A percentile compares a stretch with the other conserved stretches of the same genome.
Evolutionary conservation across 2,113 vertebrate genomes (phyloP).

Genomic region (Limanda limanda): DNA sequence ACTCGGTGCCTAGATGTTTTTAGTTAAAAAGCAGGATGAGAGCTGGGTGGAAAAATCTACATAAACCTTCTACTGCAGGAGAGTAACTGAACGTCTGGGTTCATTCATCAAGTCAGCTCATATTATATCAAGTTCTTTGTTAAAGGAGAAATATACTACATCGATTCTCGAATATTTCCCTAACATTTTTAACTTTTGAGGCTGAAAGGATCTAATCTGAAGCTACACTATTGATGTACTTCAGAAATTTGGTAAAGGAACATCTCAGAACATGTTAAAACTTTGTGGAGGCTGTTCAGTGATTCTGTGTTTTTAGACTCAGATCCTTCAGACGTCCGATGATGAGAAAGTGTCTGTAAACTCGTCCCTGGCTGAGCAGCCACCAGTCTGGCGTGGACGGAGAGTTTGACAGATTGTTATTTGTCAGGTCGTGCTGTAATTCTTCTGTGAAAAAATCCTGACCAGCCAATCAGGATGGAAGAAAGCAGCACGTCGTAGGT

Average conservation of each 20-base stretch:
- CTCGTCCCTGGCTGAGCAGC: slow-evolving; percentile 52
- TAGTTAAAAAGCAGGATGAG: slow-evolving; percentile 29
- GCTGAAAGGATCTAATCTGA: not conserved
- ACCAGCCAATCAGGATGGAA: slow-evolving; percentile 81
- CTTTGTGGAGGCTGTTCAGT: slow-evolving; percentile 9
- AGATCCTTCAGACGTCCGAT: not conserved
- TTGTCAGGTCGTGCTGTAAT: slow-evolving; percentile 30
- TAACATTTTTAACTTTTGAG: not conserved
- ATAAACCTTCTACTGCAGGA: slow-evolving; percentile 9
- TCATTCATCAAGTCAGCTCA: not conserved
- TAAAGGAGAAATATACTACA: not conserved
- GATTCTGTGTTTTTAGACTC: slow-evolving; percentile 1
- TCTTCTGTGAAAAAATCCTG: slow-evolving; percentile 75
- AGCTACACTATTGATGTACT: not conserved
- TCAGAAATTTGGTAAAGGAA: not conserved
- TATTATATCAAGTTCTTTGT: not conserved
- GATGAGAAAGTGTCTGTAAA: not conserved
- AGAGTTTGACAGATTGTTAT: not conserved
- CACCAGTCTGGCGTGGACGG: slow-evolving; percentile 54
- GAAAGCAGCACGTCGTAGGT: slow-evolving; percentile 43
- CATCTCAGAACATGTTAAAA: not conserved
- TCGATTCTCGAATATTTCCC: not conserved
- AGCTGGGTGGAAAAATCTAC: not conserved
- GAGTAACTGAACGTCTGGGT: not conserved
- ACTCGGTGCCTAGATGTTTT: slow-evolving; percentile 31